These are phyloP conservation scores for Ancistrus triradiatus DNA, from an alignment of 2,113 vertebrate species.

Conservation along the genomic window DNA sequence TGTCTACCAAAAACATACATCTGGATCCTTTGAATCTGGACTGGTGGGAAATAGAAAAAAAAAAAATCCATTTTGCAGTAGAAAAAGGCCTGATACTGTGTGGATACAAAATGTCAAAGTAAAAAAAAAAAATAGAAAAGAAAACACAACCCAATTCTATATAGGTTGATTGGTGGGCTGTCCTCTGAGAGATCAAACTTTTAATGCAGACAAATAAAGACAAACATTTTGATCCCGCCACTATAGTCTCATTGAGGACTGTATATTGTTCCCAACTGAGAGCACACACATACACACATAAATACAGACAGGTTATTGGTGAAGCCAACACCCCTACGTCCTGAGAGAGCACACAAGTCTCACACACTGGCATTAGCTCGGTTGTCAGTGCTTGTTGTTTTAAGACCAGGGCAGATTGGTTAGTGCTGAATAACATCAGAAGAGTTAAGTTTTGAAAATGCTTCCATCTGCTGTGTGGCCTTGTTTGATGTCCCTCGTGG, in stretches of 20 bases:
- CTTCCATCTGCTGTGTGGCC: conserved; percentile 5
- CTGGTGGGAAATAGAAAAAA: no score
- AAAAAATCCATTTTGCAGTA: no score
- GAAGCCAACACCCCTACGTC: conserved; percentile 29
- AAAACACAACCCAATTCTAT: conserved; percentile 50
- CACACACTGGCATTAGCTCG: conserved; percentile 32
- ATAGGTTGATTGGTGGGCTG: conserved; percentile 53
- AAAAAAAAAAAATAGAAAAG: neutral
- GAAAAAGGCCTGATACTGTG: no score
- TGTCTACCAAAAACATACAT: neutral
- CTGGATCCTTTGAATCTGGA: no score
- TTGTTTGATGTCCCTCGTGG: conserved; percentile 24
- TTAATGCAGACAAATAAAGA: conserved; percentile 61
- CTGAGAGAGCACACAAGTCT: conserved; percentile 10
- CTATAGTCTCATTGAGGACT: conserved; percentile 16
- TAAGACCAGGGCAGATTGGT: conserved; percentile 21
- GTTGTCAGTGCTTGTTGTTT: conserved; percentile 37
- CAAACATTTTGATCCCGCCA: conserved; percentile 15
- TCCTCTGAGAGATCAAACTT: conserved; percentile 56
- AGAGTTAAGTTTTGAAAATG: conserved; percentile 17
- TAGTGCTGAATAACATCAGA: conserved; percentile 21
- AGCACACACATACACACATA: conserved; percentile 7
- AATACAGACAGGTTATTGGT: conserved; percentile 20
- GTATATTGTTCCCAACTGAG: no score
- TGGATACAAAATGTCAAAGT: neutral